Conservation (phyloP, 2,888 invertebrate genomes). For the Tribolium freemani region DNA sequence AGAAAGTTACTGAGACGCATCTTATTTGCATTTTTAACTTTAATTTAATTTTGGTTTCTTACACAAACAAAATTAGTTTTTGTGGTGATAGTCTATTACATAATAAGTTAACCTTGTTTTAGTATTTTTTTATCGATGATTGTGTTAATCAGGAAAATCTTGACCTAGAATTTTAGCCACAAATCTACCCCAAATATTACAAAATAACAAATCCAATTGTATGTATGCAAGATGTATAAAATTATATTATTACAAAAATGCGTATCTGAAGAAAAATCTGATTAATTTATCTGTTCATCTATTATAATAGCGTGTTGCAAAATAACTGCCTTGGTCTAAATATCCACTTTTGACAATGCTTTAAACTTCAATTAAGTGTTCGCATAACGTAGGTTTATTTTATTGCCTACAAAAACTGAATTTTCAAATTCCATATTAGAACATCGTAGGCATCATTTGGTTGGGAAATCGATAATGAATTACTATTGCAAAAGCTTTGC, state of each 20-base stretch:
- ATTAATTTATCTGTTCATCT: background rate
- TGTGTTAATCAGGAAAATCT: background rate
- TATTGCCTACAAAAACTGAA: background rate
- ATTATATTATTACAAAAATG: no score
- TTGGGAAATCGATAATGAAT: background rate
- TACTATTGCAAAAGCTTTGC: background rate
- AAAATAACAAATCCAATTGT: no score
- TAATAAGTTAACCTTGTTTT: background rate
- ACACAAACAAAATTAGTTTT: background rate
- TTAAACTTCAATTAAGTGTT: background rate
- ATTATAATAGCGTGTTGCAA: background rate
- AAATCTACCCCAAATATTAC: background rate
- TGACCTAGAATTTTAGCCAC: background rate
- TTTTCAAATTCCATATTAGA: background rate
- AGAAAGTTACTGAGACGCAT: background rate
- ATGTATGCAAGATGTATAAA: no score
- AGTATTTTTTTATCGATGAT: background rate
- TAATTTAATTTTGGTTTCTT: background rate
- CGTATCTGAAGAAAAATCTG: background rate
- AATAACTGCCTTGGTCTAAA: background rate
- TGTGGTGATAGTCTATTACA: background rate
- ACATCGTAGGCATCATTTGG: background rate
- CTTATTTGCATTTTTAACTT: background rate
- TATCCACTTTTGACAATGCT: background rate
- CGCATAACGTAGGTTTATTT: background rate